A percentile compares a stretch with the other conserved stretches of the same genome.
phyloP scores from a whole-genome alignment of 2,888 invertebrate species.

The Chaetoderma sp. region DNA sequence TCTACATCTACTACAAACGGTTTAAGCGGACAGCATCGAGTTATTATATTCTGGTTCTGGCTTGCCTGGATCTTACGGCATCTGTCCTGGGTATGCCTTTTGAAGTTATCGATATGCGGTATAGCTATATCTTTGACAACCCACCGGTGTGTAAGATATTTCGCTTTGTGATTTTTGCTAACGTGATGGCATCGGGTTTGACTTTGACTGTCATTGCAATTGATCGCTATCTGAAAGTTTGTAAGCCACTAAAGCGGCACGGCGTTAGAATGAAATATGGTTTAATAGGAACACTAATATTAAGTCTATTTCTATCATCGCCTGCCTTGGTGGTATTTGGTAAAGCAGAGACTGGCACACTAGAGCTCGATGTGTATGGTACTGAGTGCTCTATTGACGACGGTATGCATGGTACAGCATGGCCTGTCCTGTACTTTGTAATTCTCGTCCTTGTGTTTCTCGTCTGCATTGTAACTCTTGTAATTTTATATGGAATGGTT shows the following conservation, averaged over 20 bases:
- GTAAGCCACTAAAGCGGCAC: conserved; percentile 34
- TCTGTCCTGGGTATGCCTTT: conserved; percentile 40
- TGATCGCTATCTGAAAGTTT: conserved; percentile 36
- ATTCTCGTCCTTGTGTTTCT: conserved; percentile 56
- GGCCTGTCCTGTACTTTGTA: conserved; percentile 56
- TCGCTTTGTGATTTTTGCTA: conserved; percentile 32
- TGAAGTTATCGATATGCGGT: conserved; percentile 36
- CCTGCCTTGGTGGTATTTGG: conserved; percentile 57
- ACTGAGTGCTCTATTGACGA: conserved; percentile 60
- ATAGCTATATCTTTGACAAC: conserved; percentile 34
- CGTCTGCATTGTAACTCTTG: conserved; percentile 50
- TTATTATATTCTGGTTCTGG: conserved; percentile 36
- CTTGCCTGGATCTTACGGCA: conserved; percentile 36
- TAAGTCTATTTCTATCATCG: conserved; percentile 52
- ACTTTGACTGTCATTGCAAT: conserved; percentile 37
- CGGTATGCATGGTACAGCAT: conserved; percentile 49
- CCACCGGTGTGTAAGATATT: conserved; percentile 39
- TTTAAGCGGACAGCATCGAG: conserved; percentile 37
- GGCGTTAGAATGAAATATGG: conserved; percentile 40
- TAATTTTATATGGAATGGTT: conserved; percentile 52
- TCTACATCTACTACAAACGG: conserved; percentile 34
- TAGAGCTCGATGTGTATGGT: conserved; percentile 39
- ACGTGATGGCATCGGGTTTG: conserved; percentile 33
- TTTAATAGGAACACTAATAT: conserved; percentile 45
- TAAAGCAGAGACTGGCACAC: conserved; percentile 40